These are phyloP conservation scores for Acyrthosiphon pisum DNA, from an alignment of 1,140 invertebrate species.

Conservation along the genomic window DNA sequence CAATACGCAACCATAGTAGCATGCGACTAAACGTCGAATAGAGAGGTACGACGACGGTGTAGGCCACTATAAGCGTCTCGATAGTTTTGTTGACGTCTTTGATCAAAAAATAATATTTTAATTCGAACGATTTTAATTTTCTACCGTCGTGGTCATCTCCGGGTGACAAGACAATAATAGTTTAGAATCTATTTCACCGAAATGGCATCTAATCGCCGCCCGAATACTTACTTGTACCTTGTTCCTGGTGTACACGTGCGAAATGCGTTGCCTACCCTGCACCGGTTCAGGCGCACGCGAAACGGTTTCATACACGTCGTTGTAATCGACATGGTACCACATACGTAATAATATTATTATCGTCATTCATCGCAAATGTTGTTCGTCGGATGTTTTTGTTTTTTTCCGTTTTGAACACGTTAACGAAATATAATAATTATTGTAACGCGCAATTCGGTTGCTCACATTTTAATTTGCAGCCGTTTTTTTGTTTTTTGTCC, in stretches of 20 bases:
- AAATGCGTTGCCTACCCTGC: conserved; percentile 5
- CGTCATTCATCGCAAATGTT: background rate
- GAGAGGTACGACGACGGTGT: background rate
- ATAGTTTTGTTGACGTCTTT: background rate
- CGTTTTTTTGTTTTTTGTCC: background rate
- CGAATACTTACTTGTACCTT: too few relatives aligned
- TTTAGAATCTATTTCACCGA: too few relatives aligned
- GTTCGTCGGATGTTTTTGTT: background rate
- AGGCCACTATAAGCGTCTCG: background rate
- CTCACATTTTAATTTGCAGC: background rate
- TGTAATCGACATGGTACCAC: too few relatives aligned
- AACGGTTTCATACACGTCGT: background rate
- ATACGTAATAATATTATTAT: too few relatives aligned
- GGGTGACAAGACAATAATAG: too few relatives aligned
- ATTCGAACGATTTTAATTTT: background rate
- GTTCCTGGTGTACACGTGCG: background rate
- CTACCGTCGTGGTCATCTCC: too few relatives aligned
- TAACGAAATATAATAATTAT: background rate
- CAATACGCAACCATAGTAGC: background rate
- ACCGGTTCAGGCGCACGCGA: background rate
- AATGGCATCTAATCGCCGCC: background rate
- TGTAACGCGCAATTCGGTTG: background rate
- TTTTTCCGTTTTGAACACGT: background rate
- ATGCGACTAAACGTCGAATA: background rate
- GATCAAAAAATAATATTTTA: background rate